Evolutionary conservation across 2,113 vertebrate species (phyloP).

Genomic region (Perognathus longimembris): DNA sequence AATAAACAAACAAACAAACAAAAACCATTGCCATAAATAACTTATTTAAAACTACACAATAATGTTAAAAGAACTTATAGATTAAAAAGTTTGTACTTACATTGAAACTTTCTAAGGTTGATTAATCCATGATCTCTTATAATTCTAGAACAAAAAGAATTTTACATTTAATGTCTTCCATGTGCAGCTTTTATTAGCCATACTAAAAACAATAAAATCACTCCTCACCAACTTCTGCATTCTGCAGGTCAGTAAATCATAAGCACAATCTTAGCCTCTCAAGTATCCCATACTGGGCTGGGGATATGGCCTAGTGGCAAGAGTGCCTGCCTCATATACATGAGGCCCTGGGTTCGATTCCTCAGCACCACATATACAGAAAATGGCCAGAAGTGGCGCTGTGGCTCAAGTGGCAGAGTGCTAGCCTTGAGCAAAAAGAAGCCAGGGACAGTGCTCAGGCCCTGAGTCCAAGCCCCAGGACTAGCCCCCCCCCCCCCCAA

Average conservation of each 20-base stretch:
- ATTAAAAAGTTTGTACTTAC: constrained; percentile 89
- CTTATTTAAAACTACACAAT: constrained; percentile 53
- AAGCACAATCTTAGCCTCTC: constrained; percentile 28
- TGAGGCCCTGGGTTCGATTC: no score
- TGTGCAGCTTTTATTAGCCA: constrained; percentile 34
- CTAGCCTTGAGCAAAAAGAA: no score
- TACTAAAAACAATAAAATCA: neutral
- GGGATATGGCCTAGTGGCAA: no score
- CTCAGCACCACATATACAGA: no score
- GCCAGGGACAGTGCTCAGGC: no score
- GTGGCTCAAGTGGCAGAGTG: no score
- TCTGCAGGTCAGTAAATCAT: neutral
- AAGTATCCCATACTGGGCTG: neutral
- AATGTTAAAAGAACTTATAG: constrained; percentile 11
- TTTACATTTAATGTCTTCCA: constrained; percentile 41
- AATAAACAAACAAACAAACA: no score
- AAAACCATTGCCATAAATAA: constrained; percentile 29
- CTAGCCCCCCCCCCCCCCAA: no score
- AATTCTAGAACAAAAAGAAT: constrained; percentile 90
- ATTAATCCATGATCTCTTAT: constrained; percentile 98
- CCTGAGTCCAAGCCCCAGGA: no score
- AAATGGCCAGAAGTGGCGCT: no score
- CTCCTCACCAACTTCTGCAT: constrained; percentile 10
- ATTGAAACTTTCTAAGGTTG: constrained; percentile 97
- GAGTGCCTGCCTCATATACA: no score